Conservation (phyloP, 2,797 vertebrate genomes). For the Paedocypris micromegethes region DNA sequence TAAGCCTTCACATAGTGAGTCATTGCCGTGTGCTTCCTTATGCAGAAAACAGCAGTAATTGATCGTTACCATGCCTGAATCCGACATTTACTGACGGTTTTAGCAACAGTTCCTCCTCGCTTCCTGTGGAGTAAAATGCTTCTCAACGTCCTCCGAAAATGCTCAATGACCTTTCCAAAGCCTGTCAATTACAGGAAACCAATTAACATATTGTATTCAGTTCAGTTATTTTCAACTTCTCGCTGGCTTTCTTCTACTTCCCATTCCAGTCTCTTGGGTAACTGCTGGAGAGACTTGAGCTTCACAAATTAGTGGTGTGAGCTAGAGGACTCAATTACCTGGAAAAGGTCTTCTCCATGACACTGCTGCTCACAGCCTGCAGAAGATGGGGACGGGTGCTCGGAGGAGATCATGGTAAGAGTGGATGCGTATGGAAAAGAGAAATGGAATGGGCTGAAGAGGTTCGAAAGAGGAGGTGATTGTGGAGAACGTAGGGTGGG, state of each 20-base stretch:
- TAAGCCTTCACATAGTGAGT: conserved; percentile 30
- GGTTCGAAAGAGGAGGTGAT: conserved; percentile 24
- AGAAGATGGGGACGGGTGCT: conserved; percentile 41
- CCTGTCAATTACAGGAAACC: conserved; percentile 65
- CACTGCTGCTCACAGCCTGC: conserved; percentile 55
- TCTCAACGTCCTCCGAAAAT: conserved; percentile 56
- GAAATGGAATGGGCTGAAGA: conserved; percentile 18
- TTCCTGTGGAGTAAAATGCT: conserved; percentile 59
- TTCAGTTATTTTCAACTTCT: conserved; percentile 60
- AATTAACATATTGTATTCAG: conserved; percentile 74
- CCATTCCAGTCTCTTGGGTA: conserved; percentile 50
- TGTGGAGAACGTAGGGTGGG: conserved; percentile 53
- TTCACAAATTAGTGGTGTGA: conserved; percentile 68
- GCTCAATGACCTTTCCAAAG: conserved; percentile 62
- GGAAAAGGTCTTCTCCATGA: conserved; percentile 53
- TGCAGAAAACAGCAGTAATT: conserved; percentile 35
- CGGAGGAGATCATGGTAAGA: conserved; percentile 16
- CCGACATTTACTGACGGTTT: conserved; percentile 27
- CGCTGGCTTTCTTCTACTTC: conserved; percentile 53
- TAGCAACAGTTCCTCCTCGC: conserved; percentile 43
- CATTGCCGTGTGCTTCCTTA: conserved; percentile 36
- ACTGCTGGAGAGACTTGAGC: conserved; percentile 63
- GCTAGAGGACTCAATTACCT: conserved; percentile 75
- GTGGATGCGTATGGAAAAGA: conserved; percentile 36
- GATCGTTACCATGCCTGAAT: conserved; percentile 28